Base-by-base conservation (phyloP, 2,113 vertebrate genomes). In the Nycticebus coucang region DNA sequence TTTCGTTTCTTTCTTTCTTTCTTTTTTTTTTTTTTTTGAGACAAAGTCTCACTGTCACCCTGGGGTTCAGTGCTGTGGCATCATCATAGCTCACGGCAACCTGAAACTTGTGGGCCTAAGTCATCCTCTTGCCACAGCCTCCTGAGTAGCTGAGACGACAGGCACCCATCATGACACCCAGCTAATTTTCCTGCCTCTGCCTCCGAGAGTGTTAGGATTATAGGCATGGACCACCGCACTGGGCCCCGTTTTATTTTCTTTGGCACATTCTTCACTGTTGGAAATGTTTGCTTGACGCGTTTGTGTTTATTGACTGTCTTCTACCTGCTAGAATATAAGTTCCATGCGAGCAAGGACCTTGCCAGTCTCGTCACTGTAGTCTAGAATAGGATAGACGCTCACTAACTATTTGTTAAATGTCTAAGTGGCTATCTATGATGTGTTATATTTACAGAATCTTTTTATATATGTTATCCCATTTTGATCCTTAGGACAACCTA, bases 201-300 rank as follows among this genome's bases (percentile, higher is more conserved):
- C 45, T 50, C 45, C 8, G 8, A 50, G 45, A 9, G 45, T 50
- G 45, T 50, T 50, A 50, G 45, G 45, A 50, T 50, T 50, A 50
- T 50, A 50, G 10, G 45, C 45, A 50, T 50, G 45, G 9, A 50
- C 45, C 45, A 50, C 45, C 8, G 45, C 10, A 50, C 45, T 10
- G 8, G 45, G 71, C 45, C 10, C 45, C 78, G 13, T 89, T 85
- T 94, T 81, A 5, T 83, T 91, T 95, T 87, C 71, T 71, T 87
- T 37, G 79, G 74, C 79, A 50, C 2, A 18, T 81, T 91, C n/a
- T 57, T 89, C 69, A 72, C 41, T 62, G 2, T 77, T 71, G 7
- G 64, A 88, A 62, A 69, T 60, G 53, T 62, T 87, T 72, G 21
- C 18, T 75, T 19, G n/a, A 64, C 24, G 35, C 41, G n/a, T 35